Base-by-base conservation (phyloP, 2,797 vertebrate species). In the Mastacembelus armatus region DNA sequence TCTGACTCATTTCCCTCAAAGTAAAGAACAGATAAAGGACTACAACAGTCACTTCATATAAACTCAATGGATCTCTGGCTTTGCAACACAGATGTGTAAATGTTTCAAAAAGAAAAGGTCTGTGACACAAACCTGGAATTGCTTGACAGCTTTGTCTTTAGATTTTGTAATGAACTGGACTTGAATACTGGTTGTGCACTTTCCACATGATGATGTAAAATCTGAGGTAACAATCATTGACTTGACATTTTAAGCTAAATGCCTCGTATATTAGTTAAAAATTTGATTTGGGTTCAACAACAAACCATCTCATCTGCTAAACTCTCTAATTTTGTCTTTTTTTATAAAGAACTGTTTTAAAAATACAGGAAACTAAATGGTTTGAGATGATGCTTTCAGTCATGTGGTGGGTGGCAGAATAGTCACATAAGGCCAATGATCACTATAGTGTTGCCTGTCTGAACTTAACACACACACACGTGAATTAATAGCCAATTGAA, bases 1-100 rank as follows among this genome's bases (percentile, higher is more conserved):
- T 59, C 82, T 49, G 85, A 48, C 44, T 71, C 12, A 10, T 32
- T 44, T 66, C 77, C 62, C 75, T 70, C 54, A 79, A 66, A 85
- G 79, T n/a, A n/a, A 75, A 81, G 86, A 65, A 92, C 69, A 91
- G 47, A 80, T 60, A 42, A 84, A 71, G 54, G 48, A 80, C 59
- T 56, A 87, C 66, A 79, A 77, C 58, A 85, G 29, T 70, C 80
- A 70, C 30, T 83, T 80, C 74, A 88, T 73, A 83, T 58, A 66
- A 77, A 84, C 51, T 24, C 40, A 88, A 88, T 68, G 52, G 59
- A 87, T 60, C 60, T 51, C 48, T 24, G 26, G 48, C 67, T 80
- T 79, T 83, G 56, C 84, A 77, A 85, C 77, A 82, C 16, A 62
- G 62, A 71, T 49, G 14, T n/a, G 18, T 14, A 49, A 69, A 70